A percentile compares a stretch with the other conserved stretches of the same genome.
These are phyloP conservation scores for Acropora yongei DNA, from an alignment of 64 coral and sea anemone species.

Conservation along the genomic window DNA sequence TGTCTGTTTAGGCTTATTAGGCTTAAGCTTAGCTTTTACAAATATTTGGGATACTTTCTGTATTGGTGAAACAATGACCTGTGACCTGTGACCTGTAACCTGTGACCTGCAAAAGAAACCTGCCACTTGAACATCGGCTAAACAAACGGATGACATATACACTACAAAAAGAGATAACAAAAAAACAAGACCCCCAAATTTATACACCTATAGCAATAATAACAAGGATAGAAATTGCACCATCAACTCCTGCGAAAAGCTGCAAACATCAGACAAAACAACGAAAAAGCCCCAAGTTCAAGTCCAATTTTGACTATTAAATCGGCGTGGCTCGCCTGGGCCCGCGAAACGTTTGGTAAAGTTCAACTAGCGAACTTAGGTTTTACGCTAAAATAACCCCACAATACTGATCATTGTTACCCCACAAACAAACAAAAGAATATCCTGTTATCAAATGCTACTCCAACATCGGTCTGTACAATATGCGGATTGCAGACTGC, in stretches of 20 bases:
- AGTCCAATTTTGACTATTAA: constrained; percentile 26
- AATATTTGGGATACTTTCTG: too few species aligned
- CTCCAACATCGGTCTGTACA: too few species aligned
- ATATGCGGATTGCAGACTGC: too few species aligned
- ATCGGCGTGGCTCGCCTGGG: too few species aligned
- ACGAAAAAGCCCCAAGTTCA: constrained; percentile 36
- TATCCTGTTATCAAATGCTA: too few species aligned
- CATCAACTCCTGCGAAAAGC: neutral
- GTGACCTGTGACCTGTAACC: too few species aligned
- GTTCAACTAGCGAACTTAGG: too few species aligned
- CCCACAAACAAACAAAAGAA: too few species aligned
- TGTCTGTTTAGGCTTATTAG: too few species aligned
- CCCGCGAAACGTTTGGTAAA: constrained; percentile 14
- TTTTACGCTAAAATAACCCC: constrained; percentile 26
- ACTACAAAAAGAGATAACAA: neutral
- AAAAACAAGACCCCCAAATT: neutral
- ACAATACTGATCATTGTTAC: constrained; percentile 33
- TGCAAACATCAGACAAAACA: constrained; percentile 12
- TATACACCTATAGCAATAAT: neutral
- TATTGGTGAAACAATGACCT: too few species aligned
- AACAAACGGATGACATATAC: neutral
- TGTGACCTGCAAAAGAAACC: too few species aligned
- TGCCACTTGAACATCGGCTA: neutral
- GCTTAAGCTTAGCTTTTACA: too few species aligned
- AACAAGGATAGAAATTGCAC: neutral